Conservation (phyloP, 2,888 invertebrate species). For the Scaptomyza reducta region DNA sequence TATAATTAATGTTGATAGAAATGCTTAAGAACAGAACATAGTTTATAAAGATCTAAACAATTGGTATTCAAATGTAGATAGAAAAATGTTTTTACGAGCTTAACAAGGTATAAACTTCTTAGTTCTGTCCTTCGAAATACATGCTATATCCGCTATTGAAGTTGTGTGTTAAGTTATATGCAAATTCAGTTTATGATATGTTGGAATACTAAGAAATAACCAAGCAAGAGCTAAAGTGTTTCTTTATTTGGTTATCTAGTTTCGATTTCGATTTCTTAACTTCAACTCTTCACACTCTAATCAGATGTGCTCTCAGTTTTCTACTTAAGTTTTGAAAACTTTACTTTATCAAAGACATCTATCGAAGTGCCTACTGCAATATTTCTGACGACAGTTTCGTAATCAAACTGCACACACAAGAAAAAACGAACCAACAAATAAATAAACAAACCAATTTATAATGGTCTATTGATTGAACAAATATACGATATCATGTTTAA, state of each 20-base stretch:
- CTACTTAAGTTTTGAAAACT: background rate
- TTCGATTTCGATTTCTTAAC: too few species aligned
- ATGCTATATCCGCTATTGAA: too few species aligned
- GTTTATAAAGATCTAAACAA: too few species aligned
- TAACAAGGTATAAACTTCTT: too few species aligned
- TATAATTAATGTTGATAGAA: slow-evolving; percentile 9
- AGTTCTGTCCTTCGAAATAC: too few species aligned
- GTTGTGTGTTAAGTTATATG: too few species aligned
- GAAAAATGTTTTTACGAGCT: too few species aligned
- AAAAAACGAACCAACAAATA: background rate
- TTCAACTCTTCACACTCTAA: background rate
- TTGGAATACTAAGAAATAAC: too few species aligned
- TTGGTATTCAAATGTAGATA: too few species aligned
- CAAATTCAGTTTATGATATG: too few species aligned
- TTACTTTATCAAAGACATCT: background rate
- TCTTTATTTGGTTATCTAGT: too few species aligned
- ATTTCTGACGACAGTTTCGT: slow-evolving; percentile 18
- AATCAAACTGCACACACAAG: slow-evolving; percentile 5
- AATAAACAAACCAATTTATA: slow-evolving; percentile 1
- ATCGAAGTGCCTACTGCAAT: background rate
- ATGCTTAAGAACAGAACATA: background rate
- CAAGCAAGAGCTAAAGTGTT: too few species aligned
- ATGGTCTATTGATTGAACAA: slow-evolving; percentile 22
- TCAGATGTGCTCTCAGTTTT: background rate
- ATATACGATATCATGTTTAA: slow-evolving; percentile 24